These are phyloP conservation scores for Criorhina ranunculi DNA, from an alignment of 2,888 invertebrate species.

Conservation along the genomic window DNA sequence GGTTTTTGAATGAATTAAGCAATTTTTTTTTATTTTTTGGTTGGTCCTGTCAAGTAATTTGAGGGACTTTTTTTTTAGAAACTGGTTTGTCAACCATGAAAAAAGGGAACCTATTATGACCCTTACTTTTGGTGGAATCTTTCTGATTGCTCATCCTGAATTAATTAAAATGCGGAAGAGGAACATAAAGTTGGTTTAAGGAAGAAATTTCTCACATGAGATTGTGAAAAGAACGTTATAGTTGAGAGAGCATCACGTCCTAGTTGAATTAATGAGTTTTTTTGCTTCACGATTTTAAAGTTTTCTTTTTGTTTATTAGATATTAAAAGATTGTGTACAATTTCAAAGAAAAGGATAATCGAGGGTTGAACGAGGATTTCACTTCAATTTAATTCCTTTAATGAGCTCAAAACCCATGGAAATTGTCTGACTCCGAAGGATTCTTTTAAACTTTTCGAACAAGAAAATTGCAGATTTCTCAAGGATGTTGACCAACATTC, in stretches of 20 bases:
- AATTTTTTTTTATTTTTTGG: conserved; percentile 42
- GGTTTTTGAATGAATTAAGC: conserved; percentile 43
- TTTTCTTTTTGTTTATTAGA: conserved; percentile 26
- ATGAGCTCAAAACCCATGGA: background rate
- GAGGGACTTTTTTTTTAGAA: conserved; percentile 51
- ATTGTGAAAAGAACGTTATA: conserved; percentile 23
- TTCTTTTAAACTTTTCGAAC: too few species aligned
- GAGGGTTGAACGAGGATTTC: background rate
- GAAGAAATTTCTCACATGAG: conserved; percentile 35
- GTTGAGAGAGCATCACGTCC: conserved; percentile 25
- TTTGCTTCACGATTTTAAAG: conserved; percentile 9
- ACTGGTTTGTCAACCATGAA: conserved; percentile 54
- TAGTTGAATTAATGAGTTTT: conserved; percentile 52
- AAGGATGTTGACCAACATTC: too few species aligned
- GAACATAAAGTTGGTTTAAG: conserved; percentile 22
- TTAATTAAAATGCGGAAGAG: conserved; percentile 71
- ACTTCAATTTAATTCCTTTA: background rate
- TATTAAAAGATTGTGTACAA: conserved; percentile 4
- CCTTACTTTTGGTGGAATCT: conserved; percentile 56
- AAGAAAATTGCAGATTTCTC: too few species aligned
- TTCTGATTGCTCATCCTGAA: conserved; percentile 56
- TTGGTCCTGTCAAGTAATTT: conserved; percentile 54
- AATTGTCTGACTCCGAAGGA: too few species aligned
- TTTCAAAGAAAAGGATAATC: background rate
- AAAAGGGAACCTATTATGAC: conserved; percentile 5